Conservation (phyloP, 53 echinoderm and acorn worm species). For the Zoroaster sp. region DNA sequence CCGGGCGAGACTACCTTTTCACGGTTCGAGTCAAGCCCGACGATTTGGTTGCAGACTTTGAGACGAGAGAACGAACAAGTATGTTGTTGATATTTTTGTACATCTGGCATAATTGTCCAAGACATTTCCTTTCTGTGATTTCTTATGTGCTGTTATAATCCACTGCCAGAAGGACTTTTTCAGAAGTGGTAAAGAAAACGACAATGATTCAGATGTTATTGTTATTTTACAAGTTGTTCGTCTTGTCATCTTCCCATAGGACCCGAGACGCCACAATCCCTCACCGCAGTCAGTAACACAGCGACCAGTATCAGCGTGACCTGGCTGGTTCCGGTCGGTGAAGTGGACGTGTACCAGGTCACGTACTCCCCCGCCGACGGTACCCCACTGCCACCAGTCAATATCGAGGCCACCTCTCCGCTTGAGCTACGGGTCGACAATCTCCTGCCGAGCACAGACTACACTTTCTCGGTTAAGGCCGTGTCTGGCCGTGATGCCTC, state of each 20-base stretch:
- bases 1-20: conserved; percentile 6
- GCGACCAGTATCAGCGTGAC: conserved; percentile 29
- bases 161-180: no score
- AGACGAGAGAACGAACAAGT: conserved; percentile 15
- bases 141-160: no score
- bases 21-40: background rate
- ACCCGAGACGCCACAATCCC: conserved; percentile 16
- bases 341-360: conserved; percentile 61
- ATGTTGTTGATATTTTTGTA: background rate
- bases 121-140: no score
- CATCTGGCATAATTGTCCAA: no score
- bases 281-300: background rate
- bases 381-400: background rate
- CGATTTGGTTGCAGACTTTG: background rate
- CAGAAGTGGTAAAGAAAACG: no score
- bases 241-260: background rate
- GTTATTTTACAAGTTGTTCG: background rate
- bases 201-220: no score
- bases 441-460: conserved; percentile 33
- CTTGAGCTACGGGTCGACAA: conserved; percentile 31
- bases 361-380: conserved; percentile 45
- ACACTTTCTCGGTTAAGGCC: conserved; percentile 38
- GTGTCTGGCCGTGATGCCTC: conserved; percentile 14
- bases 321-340: conserved; percentile 45
- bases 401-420: background rate